Conservation (phyloP, 2,113 vertebrate species). For the Hyla sarda region DNA sequence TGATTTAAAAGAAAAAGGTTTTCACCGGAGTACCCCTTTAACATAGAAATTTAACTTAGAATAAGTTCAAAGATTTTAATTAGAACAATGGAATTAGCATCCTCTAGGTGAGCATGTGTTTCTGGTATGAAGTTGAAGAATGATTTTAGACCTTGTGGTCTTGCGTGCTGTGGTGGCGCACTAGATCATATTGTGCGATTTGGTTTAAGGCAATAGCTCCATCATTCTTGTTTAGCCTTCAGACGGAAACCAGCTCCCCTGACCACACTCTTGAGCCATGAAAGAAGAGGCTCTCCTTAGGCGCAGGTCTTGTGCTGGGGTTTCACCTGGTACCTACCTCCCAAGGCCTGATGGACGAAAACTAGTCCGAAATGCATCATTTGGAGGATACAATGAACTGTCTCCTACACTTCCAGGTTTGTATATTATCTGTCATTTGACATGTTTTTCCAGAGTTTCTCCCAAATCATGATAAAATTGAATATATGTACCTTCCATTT, state of each 20-base stretch:
- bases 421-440: conserved; percentile 67
- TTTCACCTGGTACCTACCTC: conserved; percentile 78
- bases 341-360: conserved; percentile 88
- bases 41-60: too few species aligned
- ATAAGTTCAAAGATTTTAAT: too few species aligned
- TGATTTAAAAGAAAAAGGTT: too few species aligned
- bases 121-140: background rate
- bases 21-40: too few species aligned
- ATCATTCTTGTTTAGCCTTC: conserved; percentile 72
- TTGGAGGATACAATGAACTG: conserved; percentile 95
- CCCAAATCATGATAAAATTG: too few species aligned
- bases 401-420: conserved; percentile 90
- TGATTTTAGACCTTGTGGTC: background rate
- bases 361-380: conserved; percentile 96
- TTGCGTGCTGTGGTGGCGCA: conserved; percentile 6
- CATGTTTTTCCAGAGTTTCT: background rate
- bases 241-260: conserved; percentile 68
- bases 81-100: too few species aligned
- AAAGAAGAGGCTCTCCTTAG: conserved; percentile 87
- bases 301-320: conserved; percentile 86
- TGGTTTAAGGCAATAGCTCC: conserved; percentile 74
- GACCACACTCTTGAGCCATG: conserved; percentile 80
- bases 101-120: background rate
- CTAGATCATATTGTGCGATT: conserved; percentile 61
- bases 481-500: background rate